Conservation (phyloP, 1,140 invertebrate species). For the Sitophilus oryzae region DNA sequence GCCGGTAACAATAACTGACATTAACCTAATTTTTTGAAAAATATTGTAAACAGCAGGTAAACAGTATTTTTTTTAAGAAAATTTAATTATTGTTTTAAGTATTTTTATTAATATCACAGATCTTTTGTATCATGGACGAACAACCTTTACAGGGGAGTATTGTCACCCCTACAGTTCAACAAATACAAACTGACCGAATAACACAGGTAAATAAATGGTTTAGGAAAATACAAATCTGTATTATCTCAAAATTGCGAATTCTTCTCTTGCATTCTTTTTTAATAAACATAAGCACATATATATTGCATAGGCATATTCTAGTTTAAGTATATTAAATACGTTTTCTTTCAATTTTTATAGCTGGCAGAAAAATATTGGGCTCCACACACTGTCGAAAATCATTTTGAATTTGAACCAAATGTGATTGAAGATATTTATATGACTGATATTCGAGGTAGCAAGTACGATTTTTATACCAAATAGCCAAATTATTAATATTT, state of each 20-base stretch:
- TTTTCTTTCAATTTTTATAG: conserved; percentile 49
- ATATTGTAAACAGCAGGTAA: too few relatives aligned
- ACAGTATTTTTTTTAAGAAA: too few relatives aligned
- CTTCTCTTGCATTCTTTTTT: conserved; percentile 4
- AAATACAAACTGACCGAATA: conserved; percentile 68
- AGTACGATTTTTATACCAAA: conserved; percentile 44
- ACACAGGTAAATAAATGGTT: conserved; percentile 55
- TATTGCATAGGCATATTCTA: too few relatives aligned
- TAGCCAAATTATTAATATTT: conserved; percentile 12
- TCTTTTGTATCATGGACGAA: too few relatives aligned
- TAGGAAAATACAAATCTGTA: conserved; percentile 9
- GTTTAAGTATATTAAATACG: too few relatives aligned
- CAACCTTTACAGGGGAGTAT: conserved; percentile 1
- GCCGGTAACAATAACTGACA: too few relatives aligned
- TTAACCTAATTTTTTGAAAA: too few relatives aligned
- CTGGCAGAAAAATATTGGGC: conserved; percentile 86
- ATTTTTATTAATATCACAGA: too few relatives aligned
- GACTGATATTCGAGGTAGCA: conserved; percentile 70
- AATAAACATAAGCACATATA: too few relatives aligned
- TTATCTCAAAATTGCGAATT: neutral
- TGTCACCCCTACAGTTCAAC: conserved; percentile 62
- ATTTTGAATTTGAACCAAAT: conserved; percentile 63
- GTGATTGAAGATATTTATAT: conserved; percentile 77
- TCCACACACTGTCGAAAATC: conserved; percentile 63
- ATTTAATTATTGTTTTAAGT: too few relatives aligned